Conservation (phyloP, 2,113 vertebrate genomes). For the Bubo bubo region DNA sequence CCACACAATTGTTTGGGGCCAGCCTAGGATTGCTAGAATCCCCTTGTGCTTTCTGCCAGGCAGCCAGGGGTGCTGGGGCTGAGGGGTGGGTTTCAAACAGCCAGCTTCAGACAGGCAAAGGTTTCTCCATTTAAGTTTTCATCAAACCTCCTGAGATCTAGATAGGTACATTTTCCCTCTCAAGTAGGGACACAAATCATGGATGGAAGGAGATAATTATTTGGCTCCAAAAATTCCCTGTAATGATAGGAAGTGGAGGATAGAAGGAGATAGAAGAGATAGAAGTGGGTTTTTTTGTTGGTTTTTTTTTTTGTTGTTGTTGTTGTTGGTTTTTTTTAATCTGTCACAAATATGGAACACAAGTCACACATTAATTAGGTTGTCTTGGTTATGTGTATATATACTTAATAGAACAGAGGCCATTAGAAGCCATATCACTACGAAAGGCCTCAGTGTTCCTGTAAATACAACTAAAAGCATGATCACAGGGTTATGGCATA, state of each 20-base stretch:
- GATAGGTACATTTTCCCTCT: background rate
- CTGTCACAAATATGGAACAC: background rate
- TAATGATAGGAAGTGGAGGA: background rate
- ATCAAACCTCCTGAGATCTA: background rate
- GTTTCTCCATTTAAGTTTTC: background rate
- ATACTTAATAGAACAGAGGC: background rate
- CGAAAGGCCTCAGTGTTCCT: background rate
- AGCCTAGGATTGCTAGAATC: background rate
- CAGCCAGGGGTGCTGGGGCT: background rate
- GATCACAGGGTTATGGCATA: background rate
- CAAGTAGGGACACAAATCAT: background rate
- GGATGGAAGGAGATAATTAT: background rate
- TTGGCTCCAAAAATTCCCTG: background rate
- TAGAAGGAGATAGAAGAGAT: background rate
- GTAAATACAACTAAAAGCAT: background rate
- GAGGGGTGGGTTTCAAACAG: background rate
- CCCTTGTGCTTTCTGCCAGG: background rate
- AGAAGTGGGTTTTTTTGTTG: background rate
- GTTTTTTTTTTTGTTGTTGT: too few relatives aligned
- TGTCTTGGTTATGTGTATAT: background rate
- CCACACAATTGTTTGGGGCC: fast-evolving
- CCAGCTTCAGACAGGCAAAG: background rate
- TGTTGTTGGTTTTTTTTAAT: background rate
- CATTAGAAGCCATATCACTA: background rate
- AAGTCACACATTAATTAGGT: background rate